Conservation (phyloP, 2,797 vertebrate species). For the Bovichtus diacanthus region DNA sequence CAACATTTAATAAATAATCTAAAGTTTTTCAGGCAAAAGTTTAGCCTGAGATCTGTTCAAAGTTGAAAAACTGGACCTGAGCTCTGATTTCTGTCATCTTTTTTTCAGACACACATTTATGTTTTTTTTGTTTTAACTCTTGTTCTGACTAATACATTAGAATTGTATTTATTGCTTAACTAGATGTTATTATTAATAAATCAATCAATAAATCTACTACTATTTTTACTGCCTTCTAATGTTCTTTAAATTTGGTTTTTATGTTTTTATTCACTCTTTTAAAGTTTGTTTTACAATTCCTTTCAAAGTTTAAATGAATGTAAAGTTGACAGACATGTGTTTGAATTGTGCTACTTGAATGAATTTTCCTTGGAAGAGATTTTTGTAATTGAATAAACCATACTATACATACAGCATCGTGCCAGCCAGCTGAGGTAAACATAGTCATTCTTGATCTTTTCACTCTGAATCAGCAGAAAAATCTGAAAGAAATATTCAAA, state of each 20-base stretch:
- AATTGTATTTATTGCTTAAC: neutral
- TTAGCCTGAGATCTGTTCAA: neutral
- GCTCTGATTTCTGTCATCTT: neutral
- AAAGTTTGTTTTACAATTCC: neutral
- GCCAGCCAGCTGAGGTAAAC: conserved; percentile 97
- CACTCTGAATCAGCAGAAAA: conserved; percentile 95
- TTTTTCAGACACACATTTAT: neutral
- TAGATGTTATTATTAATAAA: neutral
- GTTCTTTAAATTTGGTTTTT: neutral
- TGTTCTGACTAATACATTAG: neutral
- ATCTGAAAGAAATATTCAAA: conserved; percentile 80
- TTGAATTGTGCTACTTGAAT: neutral
- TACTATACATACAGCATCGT: conserved; percentile 92
- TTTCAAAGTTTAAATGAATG: neutral
- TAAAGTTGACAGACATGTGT: neutral
- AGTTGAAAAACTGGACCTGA: neutral
- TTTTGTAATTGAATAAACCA: neutral
- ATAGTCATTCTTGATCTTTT: conserved; percentile 97
- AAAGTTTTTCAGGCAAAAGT: conserved; percentile 8
- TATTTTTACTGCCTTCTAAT: neutral
- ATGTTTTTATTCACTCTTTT: neutral
- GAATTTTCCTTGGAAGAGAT: neutral
- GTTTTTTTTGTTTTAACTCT: neutral
- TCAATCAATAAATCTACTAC: neutral
- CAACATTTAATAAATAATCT: neutral